Base-by-base conservation (phyloP, 2,797 vertebrate species). In the Pantherophis alleghaniensis region DNA sequence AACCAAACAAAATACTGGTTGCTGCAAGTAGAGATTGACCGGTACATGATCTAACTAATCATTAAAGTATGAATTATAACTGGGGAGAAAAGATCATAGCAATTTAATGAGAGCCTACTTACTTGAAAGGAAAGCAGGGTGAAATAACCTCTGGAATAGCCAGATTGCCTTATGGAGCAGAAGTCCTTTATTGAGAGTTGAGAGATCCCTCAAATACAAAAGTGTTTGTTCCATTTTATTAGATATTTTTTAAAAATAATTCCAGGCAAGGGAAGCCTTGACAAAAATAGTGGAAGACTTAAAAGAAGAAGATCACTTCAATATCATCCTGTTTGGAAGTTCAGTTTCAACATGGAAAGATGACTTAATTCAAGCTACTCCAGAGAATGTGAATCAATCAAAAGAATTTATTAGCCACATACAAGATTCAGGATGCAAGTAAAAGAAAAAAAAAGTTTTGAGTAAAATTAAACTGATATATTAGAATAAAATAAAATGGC, bases 251-350 rank as follows among this genome's bases (percentile, higher is more conserved):
- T 42, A 0, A 2, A 47, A 83, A 83, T 47, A 47, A 47, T 83
- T 83, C 74, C 42, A 99, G 99, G 99, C 99, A 42, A 97, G 91
- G 56, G 96, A 98, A 0, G 98, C 99, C 6, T 93, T 99, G 92
- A 91, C 96, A 9, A 98, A 97, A 96, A 99, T 99, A 93, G 96
- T 99, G 91, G 96, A 95, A 13, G 98, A 99, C 55, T 94, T 99
- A 20, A 96, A 97, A 56, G 90, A 96, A 92, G 97, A 98, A 0
- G 98, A 99, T 96, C 97, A 98, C 97, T 98, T 99, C 96, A 98
- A 98, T 90, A 96, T 99, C 51, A 87, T 99, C 94, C 91, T 97
- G 63, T 99, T 99, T 97, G 97, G 98, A 51, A 0, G 0, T 26
- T 0, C 0, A 0, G 92, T 98, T 86, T 13, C 1, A 2, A 87